Base-by-base conservation (phyloP, 2,113 vertebrate species). In the Alethe diademata region DNA sequence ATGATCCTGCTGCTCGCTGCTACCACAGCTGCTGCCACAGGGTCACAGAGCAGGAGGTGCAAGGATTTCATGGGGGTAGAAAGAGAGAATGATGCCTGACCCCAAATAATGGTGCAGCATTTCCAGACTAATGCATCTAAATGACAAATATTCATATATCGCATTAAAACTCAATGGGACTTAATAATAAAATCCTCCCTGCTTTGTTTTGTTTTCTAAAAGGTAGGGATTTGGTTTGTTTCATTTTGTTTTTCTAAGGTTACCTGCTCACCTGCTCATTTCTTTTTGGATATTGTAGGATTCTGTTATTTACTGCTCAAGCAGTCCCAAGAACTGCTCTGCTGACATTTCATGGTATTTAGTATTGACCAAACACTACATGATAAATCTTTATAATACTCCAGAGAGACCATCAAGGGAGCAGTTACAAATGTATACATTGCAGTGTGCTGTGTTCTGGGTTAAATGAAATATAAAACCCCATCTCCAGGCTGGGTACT, bases 321-420 rank as follows among this genome's bases (percentile, higher is more conserved):
- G 94, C 94, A 93, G 92, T 94, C 91, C 92, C 92, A 90, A 86
- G 93, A 95, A 96, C 92, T 92, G 94, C 93, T 93, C 92, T 92
- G 69, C 96, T 96, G 94, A 96, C 94, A 96, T 96, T 96, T 97
- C 96, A 96, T 3, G 61, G 93, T 96, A 96, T 96, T 97, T 97
- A 97, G 96, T 96, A 97, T 94, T 97, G 95, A 95, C 94, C 96
- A 97, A 96, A 96, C 72, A 56, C 90, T 96, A 88, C 90, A 84
- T 94, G 94, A 97, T 96, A 97, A 97, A 97, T 96, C 94, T 96
- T 96, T 94, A 95, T 95, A 94, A 96, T 96, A 93, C 94, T 95
- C 95, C 86, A 78, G 90, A 95, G 95, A 90, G 90, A 90, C 90
- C 92, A 94, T 95, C 95, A 42, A 26, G 96, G 93, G 86, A 97